Conservation (phyloP, 2,797 vertebrate species). For the Pseudochirops cupreus region DNA sequence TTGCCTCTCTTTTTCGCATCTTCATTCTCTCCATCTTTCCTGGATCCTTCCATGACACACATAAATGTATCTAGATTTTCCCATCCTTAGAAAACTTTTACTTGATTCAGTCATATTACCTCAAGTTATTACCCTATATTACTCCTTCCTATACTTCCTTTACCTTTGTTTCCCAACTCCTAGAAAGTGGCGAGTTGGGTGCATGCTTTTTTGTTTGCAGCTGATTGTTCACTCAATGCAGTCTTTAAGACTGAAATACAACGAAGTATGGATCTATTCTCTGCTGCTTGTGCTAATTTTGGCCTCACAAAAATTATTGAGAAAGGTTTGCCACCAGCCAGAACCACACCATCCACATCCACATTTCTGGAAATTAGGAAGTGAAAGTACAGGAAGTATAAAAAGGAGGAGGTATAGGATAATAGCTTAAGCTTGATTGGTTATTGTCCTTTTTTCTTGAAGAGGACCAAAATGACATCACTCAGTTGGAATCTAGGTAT, state of each 20-base stretch:
- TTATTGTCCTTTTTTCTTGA: background rate
- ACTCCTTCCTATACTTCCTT: background rate
- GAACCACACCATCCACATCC: background rate
- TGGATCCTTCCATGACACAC: background rate
- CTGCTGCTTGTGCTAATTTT: background rate
- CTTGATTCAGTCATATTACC: background rate
- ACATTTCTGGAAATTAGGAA: background rate
- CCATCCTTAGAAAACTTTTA: background rate
- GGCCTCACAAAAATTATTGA: background rate
- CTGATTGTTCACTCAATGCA: background rate
- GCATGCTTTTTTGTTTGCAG: background rate
- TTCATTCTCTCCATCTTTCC: background rate
- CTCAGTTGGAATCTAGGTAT: background rate
- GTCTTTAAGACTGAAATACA: background rate
- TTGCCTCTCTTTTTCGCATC: background rate
- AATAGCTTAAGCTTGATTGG: background rate
- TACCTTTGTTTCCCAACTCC: background rate
- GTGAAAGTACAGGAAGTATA: background rate
- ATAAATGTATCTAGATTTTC: background rate
- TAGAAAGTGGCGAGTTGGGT: background rate
- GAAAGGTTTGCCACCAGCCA: background rate
- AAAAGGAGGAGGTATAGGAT: background rate
- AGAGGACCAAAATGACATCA: background rate
- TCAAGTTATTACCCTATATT: background rate
- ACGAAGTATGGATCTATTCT: background rate